Conservation (phyloP, 2,888 invertebrate genomes). For the Balanococcus diminutus region DNA sequence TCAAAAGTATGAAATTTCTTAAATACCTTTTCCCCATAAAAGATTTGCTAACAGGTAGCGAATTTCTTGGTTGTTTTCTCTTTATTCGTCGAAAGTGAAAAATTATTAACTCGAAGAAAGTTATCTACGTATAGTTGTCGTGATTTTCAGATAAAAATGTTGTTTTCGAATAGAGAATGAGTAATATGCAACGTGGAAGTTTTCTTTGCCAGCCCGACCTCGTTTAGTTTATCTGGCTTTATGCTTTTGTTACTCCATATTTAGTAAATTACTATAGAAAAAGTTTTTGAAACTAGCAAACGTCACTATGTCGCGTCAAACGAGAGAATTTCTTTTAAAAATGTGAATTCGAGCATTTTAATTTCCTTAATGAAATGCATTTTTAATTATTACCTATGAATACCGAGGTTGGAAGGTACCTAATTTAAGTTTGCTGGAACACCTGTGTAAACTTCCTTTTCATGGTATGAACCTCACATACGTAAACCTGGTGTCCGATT, state of each 20-base stretch:
- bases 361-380: constrained; percentile 17
- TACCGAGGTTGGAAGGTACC: neutral
- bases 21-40: neutral
- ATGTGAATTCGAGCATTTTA: neutral
- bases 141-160: neutral
- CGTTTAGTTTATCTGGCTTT: neutral
- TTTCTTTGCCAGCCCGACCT: neutral
- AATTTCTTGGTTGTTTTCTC: neutral
- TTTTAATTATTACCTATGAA: constrained; percentile 14
- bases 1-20: neutral
- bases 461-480: neutral
- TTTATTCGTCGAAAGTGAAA: neutral
- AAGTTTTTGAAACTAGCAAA: neutral
- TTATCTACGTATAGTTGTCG: neutral
- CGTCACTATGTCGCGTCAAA: neutral
- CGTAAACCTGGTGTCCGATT: too few species aligned
- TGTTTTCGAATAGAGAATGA: neutral
- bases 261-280: neutral
- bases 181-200: neutral
- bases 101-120: neutral
- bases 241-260: neutral
- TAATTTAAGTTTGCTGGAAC: neutral
- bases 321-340: neutral
- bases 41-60: neutral
- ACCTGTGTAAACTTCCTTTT: neutral